Base-by-base conservation (phyloP, 2,888 invertebrate genomes). In the Melanophora roralis region DNA sequence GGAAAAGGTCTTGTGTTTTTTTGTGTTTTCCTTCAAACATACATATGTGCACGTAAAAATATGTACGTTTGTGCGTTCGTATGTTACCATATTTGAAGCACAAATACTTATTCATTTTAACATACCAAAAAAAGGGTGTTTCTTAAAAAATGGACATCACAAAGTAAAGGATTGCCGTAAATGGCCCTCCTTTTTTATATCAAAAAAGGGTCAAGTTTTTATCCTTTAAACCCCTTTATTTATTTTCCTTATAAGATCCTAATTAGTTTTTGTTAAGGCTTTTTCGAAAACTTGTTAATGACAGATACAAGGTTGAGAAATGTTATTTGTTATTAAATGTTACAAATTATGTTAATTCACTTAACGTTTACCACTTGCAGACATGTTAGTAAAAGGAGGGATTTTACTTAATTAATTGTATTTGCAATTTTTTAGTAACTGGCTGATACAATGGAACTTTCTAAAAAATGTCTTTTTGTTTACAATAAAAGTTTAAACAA, bases 121-220 rank as follows among this genome's bases (percentile, higher is more conserved):
- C n/a, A n/a, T n/a, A n/a, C n/a, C n/a, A n/a, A n/a, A n/a, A 23
- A 19, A 49, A 23, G 6, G 5, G n/a, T 67, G 6, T 21, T 9
- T 32, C 40, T 11, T n/a, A 45, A n/a, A n/a, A n/a, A n/a, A n/a
- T n/a, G n/a, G n/a, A n/a, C n/a, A n/a, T n/a, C n/a, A n/a, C n/a
- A n/a, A n/a, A n/a, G n/a, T n/a, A n/a, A n/a, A n/a, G n/a, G n/a
- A n/a, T n/a, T n/a, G n/a, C n/a, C n/a, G n/a, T n/a, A n/a, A n/a
- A n/a, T n/a, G n/a, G n/a, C n/a, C n/a, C n/a, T 60, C 36, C 32
- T 14, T 32, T 7, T 12, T 9, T 14, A 11, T n/a, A 14, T 12
- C 36, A 16, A 57, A 34, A 60, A 83, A 81, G 83, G 82, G 84
- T 82, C 71, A 82, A 84, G 82, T 83, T 82, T 73, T 32, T 47